Conservation (phyloP, 2,888 invertebrate genomes). For the Ectemnius lituratus region DNA sequence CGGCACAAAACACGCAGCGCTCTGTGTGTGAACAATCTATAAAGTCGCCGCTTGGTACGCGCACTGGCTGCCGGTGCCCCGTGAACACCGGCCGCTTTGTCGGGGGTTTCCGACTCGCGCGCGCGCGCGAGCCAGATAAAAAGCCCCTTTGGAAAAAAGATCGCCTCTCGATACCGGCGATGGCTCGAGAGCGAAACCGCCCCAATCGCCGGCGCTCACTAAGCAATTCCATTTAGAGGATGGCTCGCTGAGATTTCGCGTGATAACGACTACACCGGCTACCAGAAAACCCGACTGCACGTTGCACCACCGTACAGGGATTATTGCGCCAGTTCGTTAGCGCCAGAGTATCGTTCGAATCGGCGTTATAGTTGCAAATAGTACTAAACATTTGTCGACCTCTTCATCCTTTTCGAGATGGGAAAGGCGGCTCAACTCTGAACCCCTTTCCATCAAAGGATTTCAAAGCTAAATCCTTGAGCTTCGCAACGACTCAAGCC, state of each 20-base stretch:
- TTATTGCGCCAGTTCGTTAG: constrained; percentile 9
- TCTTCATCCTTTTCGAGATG: background rate
- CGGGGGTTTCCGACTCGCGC: background rate
- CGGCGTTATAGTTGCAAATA: background rate
- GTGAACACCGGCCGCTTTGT: constrained; percentile 27
- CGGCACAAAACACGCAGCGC: constrained; percentile 47
- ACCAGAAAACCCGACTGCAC: background rate
- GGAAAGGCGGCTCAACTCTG: background rate
- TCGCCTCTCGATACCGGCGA: background rate
- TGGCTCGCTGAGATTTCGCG: constrained; percentile 1
- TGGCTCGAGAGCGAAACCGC: too few species aligned
- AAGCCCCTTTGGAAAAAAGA: constrained; percentile 35
- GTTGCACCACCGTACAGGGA: background rate
- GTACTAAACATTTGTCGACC: background rate
- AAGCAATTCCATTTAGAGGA: constrained; percentile 6
- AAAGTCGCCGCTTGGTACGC: constrained; percentile 41
- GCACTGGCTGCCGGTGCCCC: constrained; percentile 35
- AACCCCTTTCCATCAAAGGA: background rate
- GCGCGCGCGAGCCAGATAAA: constrained; percentile 26
- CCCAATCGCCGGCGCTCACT: background rate
- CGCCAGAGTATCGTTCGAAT: background rate
- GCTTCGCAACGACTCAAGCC: background rate
- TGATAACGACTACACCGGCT: background rate
- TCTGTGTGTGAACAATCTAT: constrained; percentile 46
- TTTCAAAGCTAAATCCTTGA: constrained; percentile 1